Conservation (phyloP, 2,797 vertebrate species). For the Spizella passerina region DNA sequence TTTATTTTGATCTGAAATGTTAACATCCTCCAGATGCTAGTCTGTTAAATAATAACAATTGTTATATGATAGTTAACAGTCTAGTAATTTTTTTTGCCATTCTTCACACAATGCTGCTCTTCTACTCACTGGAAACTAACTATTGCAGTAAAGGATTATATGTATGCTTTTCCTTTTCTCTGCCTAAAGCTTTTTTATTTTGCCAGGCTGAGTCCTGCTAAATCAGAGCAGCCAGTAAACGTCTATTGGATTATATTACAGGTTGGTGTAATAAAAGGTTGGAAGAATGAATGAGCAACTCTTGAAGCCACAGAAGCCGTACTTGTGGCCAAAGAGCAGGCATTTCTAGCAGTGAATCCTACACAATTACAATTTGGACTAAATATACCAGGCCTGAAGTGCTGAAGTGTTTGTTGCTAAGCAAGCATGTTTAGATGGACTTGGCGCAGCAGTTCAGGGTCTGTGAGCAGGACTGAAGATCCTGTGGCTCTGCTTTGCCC, state of each 20-base stretch:
- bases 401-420: slow-evolving; percentile 36
- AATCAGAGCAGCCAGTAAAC: slow-evolving; percentile 13
- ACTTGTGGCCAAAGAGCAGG: slow-evolving; percentile 12
- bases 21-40: slow-evolving; percentile 54
- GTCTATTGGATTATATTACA: slow-evolving; percentile 40
- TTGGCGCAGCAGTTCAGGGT: neutral
- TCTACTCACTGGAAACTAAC: slow-evolving; percentile 9
- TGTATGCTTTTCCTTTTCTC: neutral
- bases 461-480: neutral
- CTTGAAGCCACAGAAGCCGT: slow-evolving; percentile 23
- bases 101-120: neutral
- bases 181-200: slow-evolving; percentile 15
- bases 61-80: slow-evolving; percentile 42
- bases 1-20: slow-evolving; percentile 56
- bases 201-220: neutral
- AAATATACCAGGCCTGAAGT: slow-evolving; percentile 42
- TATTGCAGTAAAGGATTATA: neutral
- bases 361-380: slow-evolving; percentile 42
- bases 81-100: neutral
- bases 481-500: neutral
- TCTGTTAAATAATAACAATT: slow-evolving; percentile 56
- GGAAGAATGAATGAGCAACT: slow-evolving; percentile 43
- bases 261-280: slow-evolving; percentile 43
- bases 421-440: neutral
- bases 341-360: neutral